A percentile compares a stretch with the other conserved stretches of the same genome.
phyloP scores from a whole-genome alignment of 2,888 invertebrate species.

The Xestia rhomboidea region DNA sequence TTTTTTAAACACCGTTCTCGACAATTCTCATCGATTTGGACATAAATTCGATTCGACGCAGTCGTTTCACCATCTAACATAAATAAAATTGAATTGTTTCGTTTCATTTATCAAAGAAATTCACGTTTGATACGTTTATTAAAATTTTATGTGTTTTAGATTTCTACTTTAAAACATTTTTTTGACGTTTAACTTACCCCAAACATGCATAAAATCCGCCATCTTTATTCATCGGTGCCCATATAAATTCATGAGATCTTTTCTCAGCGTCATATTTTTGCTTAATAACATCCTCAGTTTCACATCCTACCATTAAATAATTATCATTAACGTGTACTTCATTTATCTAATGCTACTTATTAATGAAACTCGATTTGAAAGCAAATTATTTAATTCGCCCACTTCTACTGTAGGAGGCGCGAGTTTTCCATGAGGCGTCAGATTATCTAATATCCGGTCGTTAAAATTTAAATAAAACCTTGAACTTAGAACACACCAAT shows the following conservation, averaged over 20 bases:
- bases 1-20: conserved; percentile 34
- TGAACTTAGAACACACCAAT: conserved; percentile 44
- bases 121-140: conserved; percentile 33
- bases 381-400: conserved; percentile 60
- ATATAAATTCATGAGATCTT: conserved; percentile 39
- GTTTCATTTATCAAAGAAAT: conserved; percentile 46
- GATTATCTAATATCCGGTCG: conserved; percentile 54
- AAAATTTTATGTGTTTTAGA: conserved; percentile 42
- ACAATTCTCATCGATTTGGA: conserved; percentile 49
- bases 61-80: conserved; percentile 37
- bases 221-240: conserved; percentile 2
- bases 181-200: conserved; percentile 34
- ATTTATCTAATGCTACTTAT: conserved; percentile 61
- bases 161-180: conserved; percentile 38
- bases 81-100: conserved; percentile 55
- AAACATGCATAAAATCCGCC: conserved; percentile 13
- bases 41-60: conserved; percentile 55
- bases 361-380: conserved; percentile 61
- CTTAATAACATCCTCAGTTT: conserved; percentile 58
- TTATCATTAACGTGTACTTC: conserved; percentile 61
- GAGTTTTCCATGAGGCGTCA: conserved; percentile 47
- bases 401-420: conserved; percentile 35
- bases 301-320: conserved; percentile 65
- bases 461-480: conserved; percentile 49
- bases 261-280: conserved; percentile 47